These are phyloP conservation scores for Rhaphigaster nebulosa DNA, from an alignment of 2,888 invertebrate genomes.

Conservation along the genomic window DNA sequence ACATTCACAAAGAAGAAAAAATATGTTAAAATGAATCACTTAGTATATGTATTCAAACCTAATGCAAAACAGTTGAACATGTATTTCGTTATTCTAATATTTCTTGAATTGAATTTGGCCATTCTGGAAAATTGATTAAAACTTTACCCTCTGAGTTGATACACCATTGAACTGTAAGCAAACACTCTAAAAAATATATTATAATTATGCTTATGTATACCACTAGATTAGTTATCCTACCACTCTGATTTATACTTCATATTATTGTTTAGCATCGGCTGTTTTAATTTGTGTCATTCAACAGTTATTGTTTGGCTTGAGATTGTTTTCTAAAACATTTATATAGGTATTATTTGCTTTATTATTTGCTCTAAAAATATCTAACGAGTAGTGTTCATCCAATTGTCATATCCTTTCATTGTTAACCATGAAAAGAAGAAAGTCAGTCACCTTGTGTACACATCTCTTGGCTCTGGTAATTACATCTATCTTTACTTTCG, in stretches of 20 bases:
- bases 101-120: not conserved
- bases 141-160: not conserved
- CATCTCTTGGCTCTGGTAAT: constrained; percentile 63
- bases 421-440: constrained; percentile 49
- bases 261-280: not conserved
- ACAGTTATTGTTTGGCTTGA: not conserved
- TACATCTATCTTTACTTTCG: constrained; percentile 56
- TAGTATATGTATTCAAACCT: not conserved
- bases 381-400: not conserved
- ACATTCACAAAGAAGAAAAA: not conserved
- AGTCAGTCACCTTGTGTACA: constrained; percentile 55
- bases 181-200: not conserved
- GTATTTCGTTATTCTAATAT: not conserved
- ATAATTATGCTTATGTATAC: not conserved
- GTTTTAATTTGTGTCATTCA: not conserved
- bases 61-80: not conserved
- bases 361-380: not conserved
- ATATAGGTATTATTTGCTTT: no score
- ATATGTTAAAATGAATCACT: not conserved
- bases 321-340: not conserved
- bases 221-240: not conserved
- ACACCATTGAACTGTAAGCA: not conserved
- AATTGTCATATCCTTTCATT: not conserved
- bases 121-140: not conserved
- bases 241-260: not conserved